Base-by-base conservation (phyloP, 2,797 vertebrate species). In the Hydrocynus forskahlii region DNA sequence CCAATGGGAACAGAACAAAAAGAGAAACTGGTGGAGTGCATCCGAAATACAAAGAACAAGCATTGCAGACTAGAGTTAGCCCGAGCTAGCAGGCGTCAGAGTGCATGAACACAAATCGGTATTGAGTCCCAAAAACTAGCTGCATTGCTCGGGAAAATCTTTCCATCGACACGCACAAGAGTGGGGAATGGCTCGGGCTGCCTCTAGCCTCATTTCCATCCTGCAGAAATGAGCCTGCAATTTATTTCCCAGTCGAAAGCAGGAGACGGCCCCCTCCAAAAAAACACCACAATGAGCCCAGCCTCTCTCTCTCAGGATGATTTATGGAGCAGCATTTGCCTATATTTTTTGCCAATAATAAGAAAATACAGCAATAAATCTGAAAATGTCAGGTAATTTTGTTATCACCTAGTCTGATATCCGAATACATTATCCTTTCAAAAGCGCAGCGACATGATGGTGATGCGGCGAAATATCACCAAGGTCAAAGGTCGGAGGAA, bases 281-380 rank as follows among this genome's bases (percentile, higher is more conserved):
- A 19, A 90, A 92, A 91, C 89, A 52, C 48, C 77, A 93, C 89
- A 92, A 91, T 90, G 85, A 88, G 89, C 89, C 87, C 88, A 87
- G 89, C 86, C 78, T 88, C 85, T 88, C 88, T 93, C 90, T 86
- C 90, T 86, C 90, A 86, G 89, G 86, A 90, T 95, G 94, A 95
- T 95, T 95, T 94, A 95, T 94, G 92, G 86, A 88, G 88, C 85
- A 87, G 91, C 89, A 94, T 93, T 90, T 93, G 91, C 89, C 90
- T 94, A 90, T 93, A 93, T 94, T 93, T 93, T 94, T 92, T 90
- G 85, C 89, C 89, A 87, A 93, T 94, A 94, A 94, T 93, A 94
- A 89, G 89, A 94, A 94, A 94, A 94, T 93, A 92, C 91, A 92
- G 92, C 92, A 94, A 95, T 95, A 95, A 94, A 95, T 95, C 94